Conservation (phyloP, 1,140 invertebrate species). For the Cheumatopsyche charites region DNA sequence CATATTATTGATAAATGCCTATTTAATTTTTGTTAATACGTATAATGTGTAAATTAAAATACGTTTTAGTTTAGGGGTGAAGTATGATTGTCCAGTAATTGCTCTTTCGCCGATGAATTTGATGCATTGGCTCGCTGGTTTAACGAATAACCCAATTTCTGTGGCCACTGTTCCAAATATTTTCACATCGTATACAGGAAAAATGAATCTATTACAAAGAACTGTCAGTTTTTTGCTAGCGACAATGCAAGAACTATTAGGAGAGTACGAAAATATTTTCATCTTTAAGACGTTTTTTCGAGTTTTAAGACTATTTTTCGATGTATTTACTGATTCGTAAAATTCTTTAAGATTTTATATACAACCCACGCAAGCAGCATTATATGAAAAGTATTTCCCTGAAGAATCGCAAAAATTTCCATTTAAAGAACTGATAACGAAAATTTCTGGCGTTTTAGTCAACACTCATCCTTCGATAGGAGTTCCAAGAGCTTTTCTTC, state of each 20-base stretch:
- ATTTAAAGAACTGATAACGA: constrained; percentile 29
- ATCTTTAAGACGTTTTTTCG: no score
- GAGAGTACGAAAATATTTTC: constrained; percentile 8
- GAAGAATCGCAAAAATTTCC: constrained; percentile 36
- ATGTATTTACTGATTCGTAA: background rate
- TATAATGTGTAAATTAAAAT: no score
- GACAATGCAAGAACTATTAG: constrained; percentile 28
- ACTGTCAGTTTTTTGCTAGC: constrained; percentile 36
- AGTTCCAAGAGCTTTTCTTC: constrained; percentile 35
- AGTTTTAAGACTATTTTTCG: no score
- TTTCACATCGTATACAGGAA: constrained; percentile 30
- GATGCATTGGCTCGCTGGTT: constrained; percentile 40
- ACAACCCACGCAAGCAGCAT: constrained; percentile 8
- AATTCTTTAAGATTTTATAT: constrained; percentile 26
- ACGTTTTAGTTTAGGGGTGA: constrained; percentile 40
- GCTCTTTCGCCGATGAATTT: constrained; percentile 36
- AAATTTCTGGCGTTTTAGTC: constrained; percentile 28
- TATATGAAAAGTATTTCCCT: constrained; percentile 41
- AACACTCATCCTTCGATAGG: constrained; percentile 45
- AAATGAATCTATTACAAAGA: constrained; percentile 38
- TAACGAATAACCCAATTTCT: constrained; percentile 35
- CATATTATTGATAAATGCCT: no score
- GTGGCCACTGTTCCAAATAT: constrained; percentile 41
- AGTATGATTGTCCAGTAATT: constrained; percentile 40
- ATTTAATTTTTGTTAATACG: no score